phyloP scores from a whole-genome alignment of 2,888 invertebrate species.

The Saturnia japonica region DNA sequence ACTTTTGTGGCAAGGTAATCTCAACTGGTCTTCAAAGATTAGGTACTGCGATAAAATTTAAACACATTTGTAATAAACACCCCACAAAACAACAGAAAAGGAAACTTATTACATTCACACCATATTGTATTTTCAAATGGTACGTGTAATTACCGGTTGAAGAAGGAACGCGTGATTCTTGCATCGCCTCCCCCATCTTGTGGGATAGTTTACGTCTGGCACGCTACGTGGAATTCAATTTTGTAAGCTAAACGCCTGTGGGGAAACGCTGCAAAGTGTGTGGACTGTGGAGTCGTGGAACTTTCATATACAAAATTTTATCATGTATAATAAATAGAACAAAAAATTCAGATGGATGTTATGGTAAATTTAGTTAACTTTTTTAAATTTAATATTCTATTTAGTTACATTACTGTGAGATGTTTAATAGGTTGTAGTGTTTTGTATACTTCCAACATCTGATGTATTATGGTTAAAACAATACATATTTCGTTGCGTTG shows the following conservation, averaged over 20 bases:
- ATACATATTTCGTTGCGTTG: neutral
- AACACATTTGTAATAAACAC: neutral
- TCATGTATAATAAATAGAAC: neutral
- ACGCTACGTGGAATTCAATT: constrained; percentile 72
- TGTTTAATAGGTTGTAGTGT: neutral
- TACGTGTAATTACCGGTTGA: constrained; percentile 37
- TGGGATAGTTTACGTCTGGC: constrained; percentile 63
- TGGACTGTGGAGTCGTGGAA: neutral
- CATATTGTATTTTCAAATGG: constrained; percentile 41
- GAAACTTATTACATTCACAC: constrained; percentile 18
- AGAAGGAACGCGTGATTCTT: constrained; percentile 35
- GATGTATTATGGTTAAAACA: neutral
- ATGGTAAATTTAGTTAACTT: neutral
- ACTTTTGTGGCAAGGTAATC: too few relatives aligned
- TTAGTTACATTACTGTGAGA: neutral
- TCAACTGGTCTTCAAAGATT: neutral
- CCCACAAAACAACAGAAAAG: constrained; percentile 4
- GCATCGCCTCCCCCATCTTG: constrained; percentile 48
- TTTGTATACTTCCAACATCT: neutral
- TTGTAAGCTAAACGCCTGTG: constrained; percentile 49
- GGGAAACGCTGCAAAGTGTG: constrained; percentile 12
- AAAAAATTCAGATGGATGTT: neutral
- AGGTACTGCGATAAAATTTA: neutral
- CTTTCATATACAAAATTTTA: constrained; percentile 5
- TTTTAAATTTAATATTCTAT: neutral